Evolutionary conservation across 1,140 invertebrate species (phyloP), one percentile per base, ranked within the genome.

Genomic region (Copidosoma floridanum): DNA sequence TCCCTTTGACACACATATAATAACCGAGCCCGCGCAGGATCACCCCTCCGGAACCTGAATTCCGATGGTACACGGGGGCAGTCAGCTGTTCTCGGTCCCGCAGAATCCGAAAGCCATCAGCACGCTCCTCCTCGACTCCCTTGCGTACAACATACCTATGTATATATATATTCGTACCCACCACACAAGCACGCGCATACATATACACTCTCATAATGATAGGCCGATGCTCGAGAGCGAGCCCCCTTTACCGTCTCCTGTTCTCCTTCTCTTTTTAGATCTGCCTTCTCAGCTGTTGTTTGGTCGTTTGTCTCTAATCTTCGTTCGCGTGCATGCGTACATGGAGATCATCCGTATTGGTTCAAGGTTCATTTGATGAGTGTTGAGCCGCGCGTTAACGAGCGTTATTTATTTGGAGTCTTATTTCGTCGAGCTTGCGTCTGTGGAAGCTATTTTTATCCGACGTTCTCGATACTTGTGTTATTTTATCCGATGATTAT

Each of bases 31-130:
- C 23, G 11, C 11, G 27, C 12, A 43, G 18, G 48, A 71, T 72
- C 71, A 73, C 72, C 77, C 77, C 74, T 77, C 75, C 67, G 74
- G 69, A 74, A 75, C 72, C 69, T 68, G 67, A 75, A 79, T 79
- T 79, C 77, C 75, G 75, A 73, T 75, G 77, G 46, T 24, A n/a
- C n/a, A n/a, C n/a, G 12, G 57, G 35, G 16, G 4, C 23, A 54
- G 76, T 78, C 78, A 79, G 77, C 77, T 80, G 78, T 79, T 79
- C 68, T 64, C 69, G 64, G 65, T 69, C 61, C 67, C 70, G 61
- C 56, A 57, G 56, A 57, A 51, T 51, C 29, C 29, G 38, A 20
- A 8, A 20, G 27, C n/a, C n/a, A n/a, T n/a, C 16, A 10, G 37
- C 16, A 23, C 41, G 29, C 37, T 16, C 38, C 32, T 4, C 7